Evolutionary conservation across 2,113 vertebrate genomes (phyloP).

Genomic region (Oncorhynchus nerka): DNA sequence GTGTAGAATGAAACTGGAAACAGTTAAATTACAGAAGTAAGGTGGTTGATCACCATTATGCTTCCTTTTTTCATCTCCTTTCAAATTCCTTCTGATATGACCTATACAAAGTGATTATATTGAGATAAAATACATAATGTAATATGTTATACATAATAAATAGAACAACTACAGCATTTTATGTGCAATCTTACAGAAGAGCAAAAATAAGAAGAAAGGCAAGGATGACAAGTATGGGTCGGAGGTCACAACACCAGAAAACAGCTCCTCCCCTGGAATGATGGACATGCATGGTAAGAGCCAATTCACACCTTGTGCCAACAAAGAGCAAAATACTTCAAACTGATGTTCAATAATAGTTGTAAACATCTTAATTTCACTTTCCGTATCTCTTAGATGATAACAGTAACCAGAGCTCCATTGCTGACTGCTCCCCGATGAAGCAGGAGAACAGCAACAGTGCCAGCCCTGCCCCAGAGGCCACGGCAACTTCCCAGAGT

Average conservation of each 20-base stretch:
- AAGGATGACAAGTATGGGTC: conserved; percentile 89
- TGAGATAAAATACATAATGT: neutral
- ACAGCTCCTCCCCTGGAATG: conserved; percentile 89
- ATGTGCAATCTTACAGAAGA: conserved; percentile 73
- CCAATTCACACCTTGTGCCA: neutral
- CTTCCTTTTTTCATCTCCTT: no score
- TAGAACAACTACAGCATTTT: no score
- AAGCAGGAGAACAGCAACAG: conserved; percentile 88
- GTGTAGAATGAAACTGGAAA: no score
- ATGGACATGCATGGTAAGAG: conserved; percentile 89
- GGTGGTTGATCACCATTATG: no score
- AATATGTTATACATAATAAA: no score
- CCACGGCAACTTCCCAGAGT: conserved; percentile 64
- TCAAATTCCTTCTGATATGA: no score
- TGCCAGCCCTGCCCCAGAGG: conserved; percentile 83
- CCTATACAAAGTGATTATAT: neutral
- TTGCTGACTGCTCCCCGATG: conserved; percentile 86
- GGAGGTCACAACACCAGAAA: conserved; percentile 87
- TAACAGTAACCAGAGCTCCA: conserved; percentile 91
- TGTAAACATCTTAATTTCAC: neutral
- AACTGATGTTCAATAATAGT: neutral
- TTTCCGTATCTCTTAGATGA: conserved; percentile 72
- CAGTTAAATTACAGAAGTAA: no score
- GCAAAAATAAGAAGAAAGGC: conserved; percentile 83
- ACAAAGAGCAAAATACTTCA: neutral